These are phyloP conservation scores for Mechanitis mazaeus DNA, from an alignment of 2,888 invertebrate species.

Conservation along the genomic window DNA sequence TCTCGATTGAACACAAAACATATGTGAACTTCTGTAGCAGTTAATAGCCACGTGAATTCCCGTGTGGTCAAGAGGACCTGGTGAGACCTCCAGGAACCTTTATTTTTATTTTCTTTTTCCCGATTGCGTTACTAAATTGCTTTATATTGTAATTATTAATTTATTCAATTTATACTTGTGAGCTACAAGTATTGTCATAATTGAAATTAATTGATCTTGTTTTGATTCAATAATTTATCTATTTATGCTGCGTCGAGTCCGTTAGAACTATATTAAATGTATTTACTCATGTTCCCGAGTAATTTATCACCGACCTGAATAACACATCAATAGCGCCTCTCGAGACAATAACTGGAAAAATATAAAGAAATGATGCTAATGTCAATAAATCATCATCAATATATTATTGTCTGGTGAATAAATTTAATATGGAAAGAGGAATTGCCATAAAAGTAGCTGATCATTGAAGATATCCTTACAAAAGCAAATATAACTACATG, in stretches of 20 bases:
- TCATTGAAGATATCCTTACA: not conserved
- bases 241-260: not conserved
- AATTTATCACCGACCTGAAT: constrained; percentile 59
- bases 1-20: constrained; percentile 51
- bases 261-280: constrained; percentile 50
- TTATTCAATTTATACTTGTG: not conserved
- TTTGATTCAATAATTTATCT: not conserved
- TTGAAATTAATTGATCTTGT: not conserved
- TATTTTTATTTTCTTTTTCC: not conserved
- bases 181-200: not conserved
- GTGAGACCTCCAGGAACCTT: constrained; percentile 38
- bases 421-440: constrained; percentile 39
- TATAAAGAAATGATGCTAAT: constrained; percentile 74
- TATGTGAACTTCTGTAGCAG: constrained; percentile 74
- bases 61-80: constrained; percentile 54
- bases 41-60: constrained; percentile 64
- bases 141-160: too few species aligned
- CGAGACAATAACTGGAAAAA: constrained; percentile 70
- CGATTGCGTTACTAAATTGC: not conserved
- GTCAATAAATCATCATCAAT: constrained; percentile 73
- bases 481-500: not conserved
- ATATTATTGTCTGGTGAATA: constrained; percentile 57
- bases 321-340: constrained; percentile 51
- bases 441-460: constrained; percentile 12
- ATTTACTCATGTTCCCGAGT: constrained; percentile 66